Evolutionary conservation across 2,797 vertebrate species (phyloP).

Genomic region (Sebastes hopkinsi): DNA sequence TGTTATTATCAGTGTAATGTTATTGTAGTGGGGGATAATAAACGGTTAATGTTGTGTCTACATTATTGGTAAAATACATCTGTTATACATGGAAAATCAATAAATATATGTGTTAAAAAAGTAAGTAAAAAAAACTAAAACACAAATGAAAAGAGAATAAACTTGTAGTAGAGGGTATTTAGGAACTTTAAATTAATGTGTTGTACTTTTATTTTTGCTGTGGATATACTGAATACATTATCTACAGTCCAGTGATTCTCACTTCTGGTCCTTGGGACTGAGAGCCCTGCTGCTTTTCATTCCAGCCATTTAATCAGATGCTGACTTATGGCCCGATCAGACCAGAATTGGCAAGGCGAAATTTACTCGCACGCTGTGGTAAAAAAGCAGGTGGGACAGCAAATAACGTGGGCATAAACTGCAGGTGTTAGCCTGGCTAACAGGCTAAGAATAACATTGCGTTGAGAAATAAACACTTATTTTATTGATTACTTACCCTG

Average conservation of each 20-base stretch:
- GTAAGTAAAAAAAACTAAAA: background rate
- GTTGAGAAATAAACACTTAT: conserved; percentile 9
- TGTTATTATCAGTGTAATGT: background rate
- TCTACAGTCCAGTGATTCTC: conserved; percentile 12
- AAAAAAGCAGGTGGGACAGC: conserved; percentile 25
- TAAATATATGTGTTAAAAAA: background rate
- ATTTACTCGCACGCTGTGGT: conserved; percentile 19
- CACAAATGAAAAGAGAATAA: background rate
- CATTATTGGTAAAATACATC: background rate
- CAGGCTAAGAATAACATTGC: conserved; percentile 2
- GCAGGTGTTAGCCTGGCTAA: conserved; percentile 3
- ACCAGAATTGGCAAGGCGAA: conserved; percentile 33
- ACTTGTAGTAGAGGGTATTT: background rate
- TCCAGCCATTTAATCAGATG: conserved; percentile 45
- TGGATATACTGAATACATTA: conserved; percentile 9
- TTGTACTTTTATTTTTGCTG: conserved; percentile 5
- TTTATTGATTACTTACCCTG: background rate
- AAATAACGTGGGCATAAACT: background rate
- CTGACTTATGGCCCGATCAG: conserved; percentile 41
- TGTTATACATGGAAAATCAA: background rate
- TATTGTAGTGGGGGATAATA: background rate
- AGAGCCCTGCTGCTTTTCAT: conserved; percentile 42
- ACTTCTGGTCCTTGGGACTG: conserved; percentile 7
- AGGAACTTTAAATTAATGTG: conserved; percentile 12
- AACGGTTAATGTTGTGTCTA: background rate